These are phyloP conservation scores for Scolopax rusticola DNA, from an alignment of 2,797 vertebrate genomes.

Conservation along the genomic window DNA sequence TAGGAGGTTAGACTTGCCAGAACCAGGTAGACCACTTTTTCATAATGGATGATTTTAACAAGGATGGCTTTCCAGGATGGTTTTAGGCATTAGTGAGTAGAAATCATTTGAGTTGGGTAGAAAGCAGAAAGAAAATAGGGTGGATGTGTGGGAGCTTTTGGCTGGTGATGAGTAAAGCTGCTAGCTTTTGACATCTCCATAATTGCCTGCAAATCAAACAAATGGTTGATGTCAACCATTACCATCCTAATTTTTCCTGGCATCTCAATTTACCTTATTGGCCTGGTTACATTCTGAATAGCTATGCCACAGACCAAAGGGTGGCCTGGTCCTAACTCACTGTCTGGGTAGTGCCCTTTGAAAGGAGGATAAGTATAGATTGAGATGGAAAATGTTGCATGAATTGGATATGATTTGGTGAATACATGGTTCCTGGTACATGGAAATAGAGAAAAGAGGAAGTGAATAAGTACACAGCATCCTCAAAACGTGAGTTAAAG, in stretches of 20 bases:
- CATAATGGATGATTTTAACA: neutral
- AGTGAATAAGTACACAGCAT: neutral
- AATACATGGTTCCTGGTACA: neutral
- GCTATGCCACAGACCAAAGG: neutral
- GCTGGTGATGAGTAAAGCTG: neutral
- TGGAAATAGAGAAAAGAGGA: neutral
- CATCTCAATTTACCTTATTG: neutral
- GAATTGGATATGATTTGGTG: neutral
- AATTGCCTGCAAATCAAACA: neutral
- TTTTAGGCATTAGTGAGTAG: neutral
- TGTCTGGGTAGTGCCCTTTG: neutral
- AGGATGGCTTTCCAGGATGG: neutral
- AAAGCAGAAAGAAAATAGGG: neutral
- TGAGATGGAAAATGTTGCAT: neutral
- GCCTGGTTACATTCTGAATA: neutral
- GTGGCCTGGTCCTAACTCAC: neutral
- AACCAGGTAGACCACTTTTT: neutral
- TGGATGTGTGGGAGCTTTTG: neutral
- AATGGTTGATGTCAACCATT: neutral
- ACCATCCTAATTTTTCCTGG: neutral
- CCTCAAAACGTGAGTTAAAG: neutral
- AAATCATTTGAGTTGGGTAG: neutral
- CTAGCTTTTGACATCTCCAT: neutral
- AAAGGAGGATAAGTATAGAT: neutral
- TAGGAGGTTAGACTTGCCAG: neutral